These are phyloP conservation scores for Stomorhina lunata DNA, from an alignment of 2,888 invertebrate genomes.

Conservation along the genomic window DNA sequence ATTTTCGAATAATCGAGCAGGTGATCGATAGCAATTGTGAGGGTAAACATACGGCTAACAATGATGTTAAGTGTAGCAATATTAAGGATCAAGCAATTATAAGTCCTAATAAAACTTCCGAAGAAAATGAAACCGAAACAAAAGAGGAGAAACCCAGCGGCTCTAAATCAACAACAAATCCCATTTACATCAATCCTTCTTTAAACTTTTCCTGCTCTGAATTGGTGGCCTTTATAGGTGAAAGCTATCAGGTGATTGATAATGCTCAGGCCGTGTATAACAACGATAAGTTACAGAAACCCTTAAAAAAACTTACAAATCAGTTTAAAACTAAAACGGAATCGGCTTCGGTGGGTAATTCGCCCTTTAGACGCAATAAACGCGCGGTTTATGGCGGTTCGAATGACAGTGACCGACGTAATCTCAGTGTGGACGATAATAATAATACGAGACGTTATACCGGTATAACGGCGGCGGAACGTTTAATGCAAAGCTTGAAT, in stretches of 20 bases:
- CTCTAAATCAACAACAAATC: neutral
- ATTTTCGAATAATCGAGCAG: slow-evolving; percentile 75
- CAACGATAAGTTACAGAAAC: slow-evolving; percentile 8
- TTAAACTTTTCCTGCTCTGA: slow-evolving; percentile 72
- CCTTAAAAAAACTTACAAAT: neutral
- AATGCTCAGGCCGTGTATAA: slow-evolving; percentile 55
- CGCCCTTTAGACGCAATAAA: slow-evolving; percentile 45
- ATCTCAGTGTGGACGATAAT: slow-evolving; percentile 56
- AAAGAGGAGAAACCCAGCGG: neutral
- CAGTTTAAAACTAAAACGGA: slow-evolving; percentile 42
- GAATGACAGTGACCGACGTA: neutral
- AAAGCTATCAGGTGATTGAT: slow-evolving; percentile 74
- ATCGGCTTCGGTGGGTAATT: slow-evolving; percentile 56
- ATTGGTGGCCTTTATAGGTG: slow-evolving; percentile 75
- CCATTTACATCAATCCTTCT: slow-evolving; percentile 47
- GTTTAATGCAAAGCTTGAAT: slow-evolving; percentile 63
- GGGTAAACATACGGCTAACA: slow-evolving; percentile 42
- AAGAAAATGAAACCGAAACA: slow-evolving; percentile 30
- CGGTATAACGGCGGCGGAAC: slow-evolving; percentile 59
- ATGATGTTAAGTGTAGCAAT: slow-evolving; percentile 32
- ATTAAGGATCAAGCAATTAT: neutral
- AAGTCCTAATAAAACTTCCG: no score
- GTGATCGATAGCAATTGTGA: slow-evolving; percentile 73
- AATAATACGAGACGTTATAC: slow-evolving; percentile 60
- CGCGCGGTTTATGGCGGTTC: neutral